Evolutionary conservation across 2,797 vertebrate genomes (phyloP), one percentile per base, ranked within the genome.

Genomic region (Sebastes reedi): DNA sequence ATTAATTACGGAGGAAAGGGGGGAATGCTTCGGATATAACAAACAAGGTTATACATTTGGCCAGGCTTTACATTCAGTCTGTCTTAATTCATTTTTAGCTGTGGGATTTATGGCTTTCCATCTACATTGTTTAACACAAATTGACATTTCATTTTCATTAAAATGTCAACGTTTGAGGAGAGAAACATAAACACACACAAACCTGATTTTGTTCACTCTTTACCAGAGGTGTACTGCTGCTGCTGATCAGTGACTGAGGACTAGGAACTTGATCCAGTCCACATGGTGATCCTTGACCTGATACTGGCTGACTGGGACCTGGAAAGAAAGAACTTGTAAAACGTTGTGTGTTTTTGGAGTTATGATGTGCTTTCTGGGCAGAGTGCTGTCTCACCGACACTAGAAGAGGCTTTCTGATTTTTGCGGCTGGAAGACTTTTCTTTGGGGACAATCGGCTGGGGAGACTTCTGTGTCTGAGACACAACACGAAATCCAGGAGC

Each of bases 201-300:
- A 96, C 95, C 95, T 95, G 95, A 92, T 87, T 95, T 67, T 95
- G 82, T 75, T 98, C 97, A 29, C 92, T 92, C 61, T 97, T 94
- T 73, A 94, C 58, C 86, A 97, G 95, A 89, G 95, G 93, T 89
- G 95, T 95, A 87, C 93, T 95, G 77, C 75, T 83, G 93, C 84
- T 95, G 95, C 92, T 96, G 87, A 97, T 97, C 25, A 97, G 95
- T 22, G 98, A 97, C 85, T 97, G 97, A 1, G 98, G 97, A 84
- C 97, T 97, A 22, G 96, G 96, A 65, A 96, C 97, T 79, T 98
- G 97, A 84, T 99, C 99, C 13, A 96, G 93, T 0, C 96, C 82
- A 67, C 96, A 95, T 0, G 97, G 97, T 1, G 98, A 99, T 25
- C 94, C 96, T 83, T 97, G 97, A 80, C 96, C 95, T 16, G 97